phyloP scores from a whole-genome alignment of 2,888 invertebrate species.

The Quadroppia sp. region DNA sequence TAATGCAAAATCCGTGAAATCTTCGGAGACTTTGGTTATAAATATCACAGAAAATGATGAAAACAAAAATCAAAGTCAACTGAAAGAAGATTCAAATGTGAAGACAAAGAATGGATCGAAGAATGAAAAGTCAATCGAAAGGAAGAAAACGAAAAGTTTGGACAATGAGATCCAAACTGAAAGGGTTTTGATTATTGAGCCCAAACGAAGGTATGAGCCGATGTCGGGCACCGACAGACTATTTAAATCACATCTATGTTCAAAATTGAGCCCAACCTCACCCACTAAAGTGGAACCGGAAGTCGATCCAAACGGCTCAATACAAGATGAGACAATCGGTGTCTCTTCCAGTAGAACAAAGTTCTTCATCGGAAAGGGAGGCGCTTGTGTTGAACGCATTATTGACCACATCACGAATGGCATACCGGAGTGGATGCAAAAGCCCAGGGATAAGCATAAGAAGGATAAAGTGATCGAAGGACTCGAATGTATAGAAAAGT shows the following conservation, averaged over 20 bases:
- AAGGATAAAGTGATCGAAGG: background rate
- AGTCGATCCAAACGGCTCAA: background rate
- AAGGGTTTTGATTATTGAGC: background rate
- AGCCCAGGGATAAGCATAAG: background rate
- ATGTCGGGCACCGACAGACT: background rate
- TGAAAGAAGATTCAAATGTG: too few relatives aligned
- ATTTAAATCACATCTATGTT: background rate
- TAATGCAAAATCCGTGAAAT: too few relatives aligned
- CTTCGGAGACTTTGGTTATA: too few relatives aligned
- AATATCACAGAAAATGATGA: too few relatives aligned
- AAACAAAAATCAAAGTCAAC: too few relatives aligned
- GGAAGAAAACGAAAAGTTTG: too few relatives aligned
- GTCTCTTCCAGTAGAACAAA: too few relatives aligned
- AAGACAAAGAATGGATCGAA: too few relatives aligned
- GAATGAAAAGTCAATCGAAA: too few relatives aligned
- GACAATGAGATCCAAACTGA: too few relatives aligned
- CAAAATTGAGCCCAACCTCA: background rate
- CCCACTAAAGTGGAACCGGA: background rate
- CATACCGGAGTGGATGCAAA: conserved; percentile 13
- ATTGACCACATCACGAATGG: background rate
- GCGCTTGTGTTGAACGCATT: background rate
- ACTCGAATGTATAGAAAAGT: conserved; percentile 12
- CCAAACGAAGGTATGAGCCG: conserved; percentile 12
- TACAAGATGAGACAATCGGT: background rate
- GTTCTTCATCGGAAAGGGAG: too few relatives aligned